These are phyloP conservation scores for Priocnemis perturbator DNA, from an alignment of 2,888 invertebrate species.

Conservation along the genomic window DNA sequence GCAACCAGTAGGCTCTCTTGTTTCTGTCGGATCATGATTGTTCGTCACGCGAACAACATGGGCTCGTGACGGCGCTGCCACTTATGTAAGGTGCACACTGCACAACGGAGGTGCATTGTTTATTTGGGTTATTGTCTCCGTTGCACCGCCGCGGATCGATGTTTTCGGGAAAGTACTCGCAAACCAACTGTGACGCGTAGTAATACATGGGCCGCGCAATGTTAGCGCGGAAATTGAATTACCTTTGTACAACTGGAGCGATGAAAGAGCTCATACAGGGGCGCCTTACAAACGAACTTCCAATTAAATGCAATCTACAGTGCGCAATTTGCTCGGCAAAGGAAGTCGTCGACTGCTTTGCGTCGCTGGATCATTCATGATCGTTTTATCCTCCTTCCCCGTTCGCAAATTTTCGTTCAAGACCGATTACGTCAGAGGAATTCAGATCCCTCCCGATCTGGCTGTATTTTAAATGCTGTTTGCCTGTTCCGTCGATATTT, in stretches of 20 bases:
- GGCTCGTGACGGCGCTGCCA: not conserved
- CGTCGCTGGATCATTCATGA: not conserved
- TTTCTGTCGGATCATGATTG: too few relatives aligned
- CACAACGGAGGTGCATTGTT: constrained; percentile 44
- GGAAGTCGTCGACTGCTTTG: constrained; percentile 1
- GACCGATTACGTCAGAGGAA: too few relatives aligned
- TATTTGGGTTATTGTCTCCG: constrained; percentile 49
- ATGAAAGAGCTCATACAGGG: constrained; percentile 33
- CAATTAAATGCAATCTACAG: constrained; percentile 39
- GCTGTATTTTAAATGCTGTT: too few relatives aligned
- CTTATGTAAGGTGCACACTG: constrained; percentile 29
- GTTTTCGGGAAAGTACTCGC: constrained; percentile 43
- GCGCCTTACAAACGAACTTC: constrained; percentile 39
- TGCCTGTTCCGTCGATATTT: too few relatives aligned
- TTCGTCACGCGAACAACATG: not conserved
- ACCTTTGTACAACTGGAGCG: constrained; percentile 53
- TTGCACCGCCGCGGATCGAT: constrained; percentile 26
- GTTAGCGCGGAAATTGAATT: constrained; percentile 63
- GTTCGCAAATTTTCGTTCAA: too few relatives aligned
- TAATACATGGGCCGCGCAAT: constrained; percentile 26
- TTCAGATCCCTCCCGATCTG: too few relatives aligned
- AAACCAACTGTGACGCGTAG: constrained; percentile 7
- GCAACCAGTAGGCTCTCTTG: too few relatives aligned
- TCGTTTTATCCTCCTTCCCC: not conserved
- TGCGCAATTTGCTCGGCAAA: constrained; percentile 24